Base-by-base conservation (phyloP, 2,113 vertebrate genomes). In the Nycticorax nycticorax region DNA sequence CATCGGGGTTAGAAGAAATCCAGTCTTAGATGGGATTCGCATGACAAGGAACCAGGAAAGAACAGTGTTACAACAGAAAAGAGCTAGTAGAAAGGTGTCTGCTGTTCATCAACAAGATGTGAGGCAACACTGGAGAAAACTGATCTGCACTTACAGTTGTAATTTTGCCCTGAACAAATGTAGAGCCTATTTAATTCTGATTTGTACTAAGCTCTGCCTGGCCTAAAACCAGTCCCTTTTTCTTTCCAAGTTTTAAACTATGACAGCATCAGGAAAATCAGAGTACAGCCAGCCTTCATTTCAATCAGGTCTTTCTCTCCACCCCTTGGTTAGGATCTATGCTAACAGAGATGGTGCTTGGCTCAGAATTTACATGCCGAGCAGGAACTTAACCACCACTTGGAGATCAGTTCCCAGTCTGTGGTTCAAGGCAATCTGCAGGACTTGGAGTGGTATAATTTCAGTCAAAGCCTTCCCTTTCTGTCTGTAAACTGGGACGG, bases 401-500 rank as follows among this genome's bases (percentile, higher is more conserved):
- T 50, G 37, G 28, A 77, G 7, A 16, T 79, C 57, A 24, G 21
- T 53, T 86, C 27, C 21, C 37, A 52, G 39, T 9, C 20, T 85
- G n/a, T 41, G 5, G 5, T 72, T 78, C 24, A 67, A 79, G 67
- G 26, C 19, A 64, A 35, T 30, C 28, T 85, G 19, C 8, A 33
- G 52, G 45, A 83, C 6, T 33, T 35, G 11, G 27, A n/a, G 10
- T 5, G 8, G 9, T 14, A 60, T 1, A 0, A 23, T 35, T 64
- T 82, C 35, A 64, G 28, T 7, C 12, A 71, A 59, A 75, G 16
- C 14, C 8, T 64, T 81, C 39, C 18, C 8, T 63, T 53, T 11
- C 7, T 41, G 9, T 74, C 4, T 2, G 13, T 88, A 64, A 62
- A 68, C 5, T 39, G 13, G 12, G 8, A 17, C 21, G 0, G 0